Base-by-base conservation (phyloP, 2,888 invertebrate species). In the Actias luna region DNA sequence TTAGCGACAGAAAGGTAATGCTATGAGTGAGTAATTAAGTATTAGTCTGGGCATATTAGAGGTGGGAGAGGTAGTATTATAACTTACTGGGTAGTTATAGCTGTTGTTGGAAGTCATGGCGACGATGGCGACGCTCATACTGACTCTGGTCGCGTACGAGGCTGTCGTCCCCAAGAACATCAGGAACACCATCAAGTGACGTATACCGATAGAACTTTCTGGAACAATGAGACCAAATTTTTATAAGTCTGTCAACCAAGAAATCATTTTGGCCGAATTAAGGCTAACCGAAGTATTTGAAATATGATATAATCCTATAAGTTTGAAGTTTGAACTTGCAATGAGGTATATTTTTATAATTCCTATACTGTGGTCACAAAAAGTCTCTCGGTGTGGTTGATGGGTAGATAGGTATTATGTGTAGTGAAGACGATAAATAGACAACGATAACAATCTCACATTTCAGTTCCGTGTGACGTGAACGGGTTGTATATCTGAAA, bases 111-210 rank as follows among this genome's bases (percentile, higher is more conserved):
- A 89, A 5, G 94, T 94, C 95, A 96, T 96, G 57, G 95, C 95
- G 2, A 95, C 94, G 67, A 96, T 93, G 18, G 94, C 94, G 46
- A 95, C 94, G 60, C 95, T 95, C 85, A 95, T 93, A 80, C 94
- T 94, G 66, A 95, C 94, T 42, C 95, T 82, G 64, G 95, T 94
- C 0, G 94, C 94, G 78, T 95, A 96, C 10, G 94, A 94, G 58
- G 94, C 91, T 1, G 94, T 87, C 52, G 94, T 93, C 14, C 94
- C 92, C 39, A 94, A 74, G 76, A 95, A 94, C 76, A 95, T 87
- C 64, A 95, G 80, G 29, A 94, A 74, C 2, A 93, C 87, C 68
- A 95, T 94, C 52, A 93, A 75, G 72, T 95, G 95, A 1, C 95
- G 93, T 75, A 93, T 89, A 63, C 95, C 95, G 25, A 94, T 76